Percentiles rank a stretch among this genome's conserved stretches.
phyloP scores from a whole-genome alignment of 2,797 vertebrate species.

The Catamblyrhynchus diadema region DNA sequence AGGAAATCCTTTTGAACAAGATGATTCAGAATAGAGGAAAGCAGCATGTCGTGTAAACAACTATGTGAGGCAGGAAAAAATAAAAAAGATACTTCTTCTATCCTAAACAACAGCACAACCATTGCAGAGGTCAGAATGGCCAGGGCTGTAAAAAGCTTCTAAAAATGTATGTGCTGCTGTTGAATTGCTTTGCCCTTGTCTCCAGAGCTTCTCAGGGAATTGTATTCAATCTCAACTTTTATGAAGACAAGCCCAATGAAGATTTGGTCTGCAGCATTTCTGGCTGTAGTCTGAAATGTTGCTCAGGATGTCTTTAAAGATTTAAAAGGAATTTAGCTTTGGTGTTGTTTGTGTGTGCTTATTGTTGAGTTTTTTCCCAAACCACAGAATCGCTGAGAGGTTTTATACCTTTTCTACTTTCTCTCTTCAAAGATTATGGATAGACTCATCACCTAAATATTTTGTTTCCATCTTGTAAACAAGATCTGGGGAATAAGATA shows the following conservation, averaged over 20 bases:
- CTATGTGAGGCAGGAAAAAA: background rate
- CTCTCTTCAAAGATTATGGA: background rate
- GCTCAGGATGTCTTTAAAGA: conserved; percentile 37
- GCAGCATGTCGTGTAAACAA: background rate
- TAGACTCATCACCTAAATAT: conserved; percentile 15
- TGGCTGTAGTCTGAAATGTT: background rate
- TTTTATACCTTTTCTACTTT: conserved; percentile 8
- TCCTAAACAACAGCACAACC: background rate
- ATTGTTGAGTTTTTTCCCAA: background rate
- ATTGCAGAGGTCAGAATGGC: conserved; percentile 28
- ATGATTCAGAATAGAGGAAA: background rate
- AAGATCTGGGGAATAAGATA: background rate
- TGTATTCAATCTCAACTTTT: conserved; percentile 19
- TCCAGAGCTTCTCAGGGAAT: conserved; percentile 24
- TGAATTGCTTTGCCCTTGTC: conserved; percentile 48
- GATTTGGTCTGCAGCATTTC: conserved; percentile 7
- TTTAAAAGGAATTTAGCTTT: conserved; percentile 38
- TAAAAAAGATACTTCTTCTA: background rate
- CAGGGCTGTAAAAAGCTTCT: conserved; percentile 35
- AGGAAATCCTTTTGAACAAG: background rate
- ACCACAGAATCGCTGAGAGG: background rate
- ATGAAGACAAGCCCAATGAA: background rate
- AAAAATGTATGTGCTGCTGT: background rate
- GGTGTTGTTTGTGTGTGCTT: background rate
- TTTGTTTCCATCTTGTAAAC: conserved; percentile 18